These are phyloP conservation scores for Stenotaenia linearis DNA, from an alignment of 2,888 invertebrate genomes.

Conservation along the genomic window DNA sequence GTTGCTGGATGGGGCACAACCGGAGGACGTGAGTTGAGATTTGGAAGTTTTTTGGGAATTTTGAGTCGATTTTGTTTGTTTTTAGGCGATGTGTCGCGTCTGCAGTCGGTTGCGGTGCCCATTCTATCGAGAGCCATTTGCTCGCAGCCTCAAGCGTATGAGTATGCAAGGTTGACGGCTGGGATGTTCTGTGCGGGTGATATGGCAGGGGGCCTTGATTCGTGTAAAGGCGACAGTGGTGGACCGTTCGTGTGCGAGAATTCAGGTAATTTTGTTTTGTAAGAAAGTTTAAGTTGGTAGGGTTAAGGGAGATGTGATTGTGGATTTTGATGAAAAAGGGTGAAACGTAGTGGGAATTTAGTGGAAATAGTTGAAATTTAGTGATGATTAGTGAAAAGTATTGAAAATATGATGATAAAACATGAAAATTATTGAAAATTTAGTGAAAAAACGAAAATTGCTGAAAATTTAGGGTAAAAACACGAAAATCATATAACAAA, in stretches of 20 bases:
- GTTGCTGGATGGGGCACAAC: constrained; percentile 75
- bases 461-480: no score
- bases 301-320: no score
- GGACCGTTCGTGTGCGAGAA: constrained; percentile 70
- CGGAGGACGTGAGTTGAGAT: constrained; percentile 50
- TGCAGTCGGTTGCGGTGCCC: constrained; percentile 65
- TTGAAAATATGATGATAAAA: no score
- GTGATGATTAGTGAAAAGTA: background rate
- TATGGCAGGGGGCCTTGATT: constrained; percentile 67
- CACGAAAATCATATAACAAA: no score
- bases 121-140: constrained; percentile 61
- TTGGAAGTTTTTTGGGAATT: no score
- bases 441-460: no score
- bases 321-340: no score
- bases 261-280: constrained; percentile 46
- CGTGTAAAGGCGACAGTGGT: constrained; percentile 78
- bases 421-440: no score
- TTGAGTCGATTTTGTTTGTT: no score
- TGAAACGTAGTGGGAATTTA: no score
- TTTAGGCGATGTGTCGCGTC: constrained; percentile 32
- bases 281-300: no score
- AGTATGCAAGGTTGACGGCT: constrained; percentile 55
- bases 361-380: no score
- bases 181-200: constrained; percentile 78
- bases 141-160: constrained; percentile 61